Base-by-base conservation (phyloP, 2,888 invertebrate genomes). In the Amblyteles armatorius region DNA sequence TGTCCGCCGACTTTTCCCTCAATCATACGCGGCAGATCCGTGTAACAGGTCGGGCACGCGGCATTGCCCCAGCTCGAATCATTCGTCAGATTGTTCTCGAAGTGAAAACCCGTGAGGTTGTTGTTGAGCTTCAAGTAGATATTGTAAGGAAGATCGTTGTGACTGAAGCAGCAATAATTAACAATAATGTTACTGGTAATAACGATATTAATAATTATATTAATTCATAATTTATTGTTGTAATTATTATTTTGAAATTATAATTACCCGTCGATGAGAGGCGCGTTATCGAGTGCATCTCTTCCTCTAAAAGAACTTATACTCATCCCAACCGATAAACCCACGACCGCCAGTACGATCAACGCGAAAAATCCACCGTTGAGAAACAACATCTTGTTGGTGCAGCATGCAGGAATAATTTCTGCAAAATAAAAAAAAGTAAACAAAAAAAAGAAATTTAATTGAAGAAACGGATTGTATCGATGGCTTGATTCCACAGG, bases 1-100 rank as follows among this genome's bases (percentile, higher is more conserved):
- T 95, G 95, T 11, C 94, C 95, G 13, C 95, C 95, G 1, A 96
- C 91, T 93, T 94, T 94, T 72, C 96, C 96, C 84, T 93, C 81
- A 60, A 90, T 89, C 40, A 96, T 89, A 77, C 95, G 91, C 0
- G 94, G 94, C 22, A 96, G 93, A 91, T 96, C 96, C 1, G 96
- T 96, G 87, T 94, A 94, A 79, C 94, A 94, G 4, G 88, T 87
- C 2, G 68, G 9, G 79, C 94, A 94, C 0, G 79, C 87, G 4
- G 85, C 55, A 13, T 22, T 86, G n/a, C 94, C 94, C 94, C 94
- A 95, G 72, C 90, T 86, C 1, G 90, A 85, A 88, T 95, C 93
- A 1, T 92, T 81, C 3, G 88, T 90, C 26, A 95, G 90, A 90
- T 95, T 90, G 9, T 88, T 88, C 2, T 93, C 91, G 82, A 95